Percentiles rank a stretch among this genome's conserved stretches.
phyloP scores from a whole-genome alignment of 2,797 vertebrate genomes.

The Lepilemur ruficaudatus region DNA sequence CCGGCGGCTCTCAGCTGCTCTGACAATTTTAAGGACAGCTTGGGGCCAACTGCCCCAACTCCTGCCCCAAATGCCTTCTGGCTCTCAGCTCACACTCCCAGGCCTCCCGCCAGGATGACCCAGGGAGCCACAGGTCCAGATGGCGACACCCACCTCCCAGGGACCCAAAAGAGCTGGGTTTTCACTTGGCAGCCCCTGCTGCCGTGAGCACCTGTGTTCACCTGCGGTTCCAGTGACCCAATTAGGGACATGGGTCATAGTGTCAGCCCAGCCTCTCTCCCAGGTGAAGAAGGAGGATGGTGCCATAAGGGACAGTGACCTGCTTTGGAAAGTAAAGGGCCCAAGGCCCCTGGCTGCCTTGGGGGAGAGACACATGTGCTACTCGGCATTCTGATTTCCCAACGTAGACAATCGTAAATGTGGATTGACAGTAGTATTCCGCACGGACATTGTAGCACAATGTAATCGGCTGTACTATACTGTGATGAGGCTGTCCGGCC shows the following conservation, averaged over 20 bases:
- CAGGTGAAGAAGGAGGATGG: accelerated
- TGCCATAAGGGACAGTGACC: accelerated
- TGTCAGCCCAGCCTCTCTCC: not conserved
- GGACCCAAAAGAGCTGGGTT: not conserved
- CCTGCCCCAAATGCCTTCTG: accelerated
- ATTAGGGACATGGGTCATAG: accelerated
- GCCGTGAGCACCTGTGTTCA: not conserved
- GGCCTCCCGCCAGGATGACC: too few species aligned
- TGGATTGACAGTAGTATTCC: accelerated
- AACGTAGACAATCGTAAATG: accelerated
- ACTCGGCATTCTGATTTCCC: not conserved
- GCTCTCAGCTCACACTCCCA: not conserved
- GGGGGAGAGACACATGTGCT: accelerated
- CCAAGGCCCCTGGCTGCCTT: accelerated
- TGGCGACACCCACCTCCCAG: too few species aligned
- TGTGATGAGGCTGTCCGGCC: not conserved
- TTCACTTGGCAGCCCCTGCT: accelerated
- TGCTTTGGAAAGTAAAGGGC: not conserved
- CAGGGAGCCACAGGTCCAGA: not conserved
- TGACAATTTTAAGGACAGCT: not conserved
- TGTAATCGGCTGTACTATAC: not conserved
- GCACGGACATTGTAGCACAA: accelerated
- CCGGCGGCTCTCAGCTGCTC: accelerated
- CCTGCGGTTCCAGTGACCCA: not conserved
- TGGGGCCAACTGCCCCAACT: accelerated